phyloP scores from a whole-genome alignment of 2,113 vertebrate species.

The Cinclus mexicanus region DNA sequence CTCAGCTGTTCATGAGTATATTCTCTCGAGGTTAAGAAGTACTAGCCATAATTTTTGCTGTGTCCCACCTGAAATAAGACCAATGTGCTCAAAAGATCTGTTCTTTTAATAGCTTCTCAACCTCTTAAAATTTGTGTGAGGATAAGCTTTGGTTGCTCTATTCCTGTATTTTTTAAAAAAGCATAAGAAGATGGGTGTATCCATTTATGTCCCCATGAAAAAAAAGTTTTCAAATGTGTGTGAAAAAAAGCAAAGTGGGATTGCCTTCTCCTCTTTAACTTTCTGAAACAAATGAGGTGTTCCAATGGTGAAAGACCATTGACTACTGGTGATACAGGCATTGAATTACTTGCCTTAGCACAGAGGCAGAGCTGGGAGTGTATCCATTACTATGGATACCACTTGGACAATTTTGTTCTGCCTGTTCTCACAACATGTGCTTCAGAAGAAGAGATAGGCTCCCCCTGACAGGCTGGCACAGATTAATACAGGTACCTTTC shows the following conservation, averaged over 20 bases:
- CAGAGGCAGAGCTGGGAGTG: not conserved
- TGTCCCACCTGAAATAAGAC: not conserved
- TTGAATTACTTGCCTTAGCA: not conserved
- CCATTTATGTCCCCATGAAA: not conserved
- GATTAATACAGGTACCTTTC: not conserved
- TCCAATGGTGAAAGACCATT: accelerated
- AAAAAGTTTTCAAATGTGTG: not conserved
- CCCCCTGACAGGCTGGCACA: not conserved
- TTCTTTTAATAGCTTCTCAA: not conserved
- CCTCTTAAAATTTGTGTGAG: not conserved
- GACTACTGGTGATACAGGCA: accelerated
- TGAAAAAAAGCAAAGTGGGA: not conserved
- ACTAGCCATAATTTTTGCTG: not conserved
- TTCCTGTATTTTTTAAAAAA: not conserved
- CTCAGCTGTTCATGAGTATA: not conserved
- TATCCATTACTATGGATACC: not conserved
- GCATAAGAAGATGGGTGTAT: not conserved
- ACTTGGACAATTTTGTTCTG: not conserved
- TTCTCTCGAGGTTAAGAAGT: not conserved
- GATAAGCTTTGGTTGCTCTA: not conserved
- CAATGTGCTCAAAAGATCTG: not conserved
- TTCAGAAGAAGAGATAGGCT: not conserved
- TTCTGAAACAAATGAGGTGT: not conserved
- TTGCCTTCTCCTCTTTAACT: not conserved
- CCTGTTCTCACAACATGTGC: not conserved